These are phyloP conservation scores for Lutjanus campechanus DNA, from an alignment of 2,797 vertebrate species.

Conservation along the genomic window DNA sequence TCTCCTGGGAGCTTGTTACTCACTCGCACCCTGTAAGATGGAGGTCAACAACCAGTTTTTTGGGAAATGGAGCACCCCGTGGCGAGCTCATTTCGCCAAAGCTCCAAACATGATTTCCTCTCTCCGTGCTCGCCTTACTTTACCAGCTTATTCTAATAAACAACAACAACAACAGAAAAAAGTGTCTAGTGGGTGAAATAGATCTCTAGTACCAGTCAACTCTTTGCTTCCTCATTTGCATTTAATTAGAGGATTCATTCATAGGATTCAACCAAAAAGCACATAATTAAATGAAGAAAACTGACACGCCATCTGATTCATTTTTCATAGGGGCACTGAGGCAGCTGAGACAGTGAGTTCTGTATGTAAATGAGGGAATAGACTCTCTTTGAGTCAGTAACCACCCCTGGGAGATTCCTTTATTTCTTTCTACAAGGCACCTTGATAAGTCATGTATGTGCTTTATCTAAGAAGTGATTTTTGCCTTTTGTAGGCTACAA, in stretches of 20 bases:
- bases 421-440: not conserved
- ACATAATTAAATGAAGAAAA: constrained; percentile 49
- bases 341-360: constrained; percentile 14
- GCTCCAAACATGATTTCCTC: constrained; percentile 23
- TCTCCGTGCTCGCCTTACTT: not conserved
- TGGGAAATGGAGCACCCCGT: constrained; percentile 51
- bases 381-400: constrained; percentile 12
- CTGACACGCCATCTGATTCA: constrained; percentile 53
- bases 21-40: constrained; percentile 47
- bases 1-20: constrained; percentile 80
- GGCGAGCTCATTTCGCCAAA: constrained; percentile 59
- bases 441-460: constrained; percentile 1
- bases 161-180: constrained; percentile 1
- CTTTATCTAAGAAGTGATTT: not conserved
- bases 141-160: constrained; percentile 17
- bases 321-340: constrained; percentile 47
- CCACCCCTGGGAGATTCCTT: constrained; percentile 2
- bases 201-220: constrained; percentile 1
- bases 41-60: constrained; percentile 77
- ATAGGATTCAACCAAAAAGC: constrained; percentile 49
- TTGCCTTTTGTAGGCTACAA: not conserved
- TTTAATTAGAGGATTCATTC: constrained; percentile 65
- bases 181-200: constrained; percentile 11
- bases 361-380: constrained; percentile 40
- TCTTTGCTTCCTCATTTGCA: constrained; percentile 32